Evolutionary conservation across 2,888 invertebrate genomes (phyloP).

Genomic region (Charanyca ferruginea): DNA sequence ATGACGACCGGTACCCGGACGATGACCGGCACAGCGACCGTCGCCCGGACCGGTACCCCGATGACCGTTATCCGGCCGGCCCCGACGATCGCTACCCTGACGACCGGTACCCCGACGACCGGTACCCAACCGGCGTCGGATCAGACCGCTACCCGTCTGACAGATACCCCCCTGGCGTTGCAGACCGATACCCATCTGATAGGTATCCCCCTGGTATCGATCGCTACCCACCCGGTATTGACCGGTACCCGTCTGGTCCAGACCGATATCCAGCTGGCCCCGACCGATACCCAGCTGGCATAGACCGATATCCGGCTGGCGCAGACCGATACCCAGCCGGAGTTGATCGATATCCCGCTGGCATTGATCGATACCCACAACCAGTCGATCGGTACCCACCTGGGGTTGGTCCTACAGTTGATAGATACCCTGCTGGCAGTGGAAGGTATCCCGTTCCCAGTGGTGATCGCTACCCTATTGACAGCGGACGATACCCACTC

Average conservation of each 20-base stretch:
- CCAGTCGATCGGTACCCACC: conserved; percentile 61
- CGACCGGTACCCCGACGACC: conserved; percentile 75
- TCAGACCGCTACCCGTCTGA: conserved; percentile 82
- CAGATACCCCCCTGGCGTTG: conserved; percentile 86
- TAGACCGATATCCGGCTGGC: conserved; percentile 78
- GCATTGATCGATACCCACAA: conserved; percentile 79
- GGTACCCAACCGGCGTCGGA: conserved; percentile 76
- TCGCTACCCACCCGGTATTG: conserved; percentile 85
- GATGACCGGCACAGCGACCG: conserved; percentile 85
- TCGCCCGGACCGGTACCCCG: conserved; percentile 88
- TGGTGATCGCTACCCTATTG: conserved; percentile 83
- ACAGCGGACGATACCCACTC: conserved; percentile 79
- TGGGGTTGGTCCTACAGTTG: conserved; percentile 69
- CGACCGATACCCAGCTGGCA: conserved; percentile 80
- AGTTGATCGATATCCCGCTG: conserved; percentile 78
- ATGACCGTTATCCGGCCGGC: conserved; percentile 91
- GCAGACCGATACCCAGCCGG: conserved; percentile 84
- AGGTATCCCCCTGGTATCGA: conserved; percentile 83
- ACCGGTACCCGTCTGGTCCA: conserved; percentile 88
- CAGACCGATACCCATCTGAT: conserved; percentile 81
- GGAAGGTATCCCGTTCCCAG: conserved; percentile 73
- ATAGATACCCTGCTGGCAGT: conserved; percentile 72
- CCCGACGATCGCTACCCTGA: conserved; percentile 88
- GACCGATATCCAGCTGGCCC: conserved; percentile 90
- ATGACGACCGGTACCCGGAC: conserved; percentile 89